phyloP scores from a whole-genome alignment of 1,140 invertebrate species.

The Ephestia elutella region DNA sequence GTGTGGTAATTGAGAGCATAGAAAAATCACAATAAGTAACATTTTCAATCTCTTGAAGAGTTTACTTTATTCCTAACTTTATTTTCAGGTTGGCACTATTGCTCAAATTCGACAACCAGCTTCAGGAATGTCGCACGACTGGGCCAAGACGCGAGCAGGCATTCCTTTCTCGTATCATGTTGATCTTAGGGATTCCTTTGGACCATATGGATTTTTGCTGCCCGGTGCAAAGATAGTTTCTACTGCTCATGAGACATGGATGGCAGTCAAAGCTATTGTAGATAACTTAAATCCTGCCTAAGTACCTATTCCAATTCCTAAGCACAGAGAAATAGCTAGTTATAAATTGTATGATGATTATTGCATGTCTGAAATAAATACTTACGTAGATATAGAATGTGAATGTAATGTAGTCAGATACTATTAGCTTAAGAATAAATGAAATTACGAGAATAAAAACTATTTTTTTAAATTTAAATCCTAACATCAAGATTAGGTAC shows the following conservation, averaged over 20 bases:
- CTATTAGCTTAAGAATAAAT: no score
- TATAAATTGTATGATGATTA: no score
- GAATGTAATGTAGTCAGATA: no score
- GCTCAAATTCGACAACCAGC: conserved; percentile 74
- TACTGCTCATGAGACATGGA: conserved; percentile 86
- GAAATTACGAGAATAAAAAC: no score
- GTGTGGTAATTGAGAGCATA: no score
- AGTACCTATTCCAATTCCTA: no score
- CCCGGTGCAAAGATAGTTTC: conserved; percentile 84
- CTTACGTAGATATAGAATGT: no score
- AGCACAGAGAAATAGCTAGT: background rate
- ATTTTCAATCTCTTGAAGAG: no score
- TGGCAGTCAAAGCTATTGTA: conserved; percentile 83
- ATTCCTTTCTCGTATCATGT: conserved; percentile 86
- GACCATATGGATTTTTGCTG: conserved; percentile 85
- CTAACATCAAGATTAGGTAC: no score
- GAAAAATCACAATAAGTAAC: no score
- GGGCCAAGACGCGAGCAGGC: conserved; percentile 79
- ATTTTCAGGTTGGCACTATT: conserved; percentile 63
- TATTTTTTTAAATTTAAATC: no score
- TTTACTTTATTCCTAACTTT: background rate
- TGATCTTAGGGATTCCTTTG: conserved; percentile 83
- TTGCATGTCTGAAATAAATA: no score
- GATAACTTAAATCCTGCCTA: conserved; percentile 58
- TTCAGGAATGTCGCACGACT: conserved; percentile 82